Base-by-base conservation (phyloP, 2,888 invertebrate species). In the Deilephila elpenor region DNA sequence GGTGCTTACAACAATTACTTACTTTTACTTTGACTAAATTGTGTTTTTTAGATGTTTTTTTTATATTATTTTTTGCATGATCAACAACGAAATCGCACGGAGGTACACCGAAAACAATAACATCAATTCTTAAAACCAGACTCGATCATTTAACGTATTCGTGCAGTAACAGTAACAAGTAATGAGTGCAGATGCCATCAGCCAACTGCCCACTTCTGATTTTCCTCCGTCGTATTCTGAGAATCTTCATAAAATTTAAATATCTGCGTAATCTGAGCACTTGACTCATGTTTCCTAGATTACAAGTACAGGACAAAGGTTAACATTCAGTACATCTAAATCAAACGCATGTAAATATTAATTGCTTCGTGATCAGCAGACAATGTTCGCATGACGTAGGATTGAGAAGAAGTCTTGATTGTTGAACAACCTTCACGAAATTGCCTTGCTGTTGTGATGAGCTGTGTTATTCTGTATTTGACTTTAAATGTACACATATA, bases 271-370 rank as follows among this genome's bases (percentile, higher is more conserved):
- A 51, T 51, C 44, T 20, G 44, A 67, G 44, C 25, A 67, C 8
- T 6, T 67, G 67, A 67, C 6, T 67, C 67, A 67, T 61, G 17
- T 62, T 67, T 67, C 67, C 67, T 51, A 67, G 67, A 67, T 51
- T 44, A 20, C 44, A 11, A 51, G 67, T 67, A 51, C 29, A 17
- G 61, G 4, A 61, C 51, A 67, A 51, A 67, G 51, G 44, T 37
- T 34, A 67, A 67, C n/a, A 51, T 51, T 44, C 67, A 67, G 25
- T 44, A 25, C 14, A 14, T 67, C 20, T 44, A 51, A 51, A 51
- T 67, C 56, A 56, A 56, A 56, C n/a, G 56, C 56, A 44, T 44
- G 44, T 44, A 56, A 56, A 56, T 56, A 56, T 56, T 56, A 56
- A 56, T 56, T 56, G n/a, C 56, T 56, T 56, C 56, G 56, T 56